A percentile compares a stretch with the other conserved stretches of the same genome.
phyloP scores from a whole-genome alignment of 2,888 invertebrate species.

The Idaea biselata region DNA sequence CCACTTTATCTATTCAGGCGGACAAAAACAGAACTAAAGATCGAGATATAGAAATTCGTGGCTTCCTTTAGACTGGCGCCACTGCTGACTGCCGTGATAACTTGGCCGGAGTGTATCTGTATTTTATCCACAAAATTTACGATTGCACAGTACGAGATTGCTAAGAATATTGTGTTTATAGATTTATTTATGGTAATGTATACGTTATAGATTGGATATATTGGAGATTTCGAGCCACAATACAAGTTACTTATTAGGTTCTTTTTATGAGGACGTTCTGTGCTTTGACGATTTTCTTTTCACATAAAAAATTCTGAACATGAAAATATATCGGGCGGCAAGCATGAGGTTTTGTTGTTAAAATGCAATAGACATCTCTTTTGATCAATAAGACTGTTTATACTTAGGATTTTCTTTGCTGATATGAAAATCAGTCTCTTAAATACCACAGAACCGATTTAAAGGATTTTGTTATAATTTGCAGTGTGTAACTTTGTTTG shows the following conservation, averaged over 20 bases:
- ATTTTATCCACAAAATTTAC: conserved; percentile 32
- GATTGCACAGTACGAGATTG: conserved; percentile 31
- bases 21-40: too few species aligned
- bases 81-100: too few species aligned
- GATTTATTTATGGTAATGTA: conserved; percentile 23
- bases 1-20: too few species aligned
- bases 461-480: too few species aligned
- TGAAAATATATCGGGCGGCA: not conserved
- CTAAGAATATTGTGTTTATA: conserved; percentile 28
- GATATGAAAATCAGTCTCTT: too few species aligned
- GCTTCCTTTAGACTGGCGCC: too few species aligned
- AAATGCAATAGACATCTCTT: not conserved
- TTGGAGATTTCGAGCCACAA: not conserved
- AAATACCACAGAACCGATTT: too few species aligned
- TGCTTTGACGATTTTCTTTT: conserved; percentile 1
- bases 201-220: not conserved
- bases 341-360: not conserved
- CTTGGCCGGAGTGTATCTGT: conserved; percentile 14
- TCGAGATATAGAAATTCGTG: too few species aligned
- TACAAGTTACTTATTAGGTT: conserved; percentile 1
- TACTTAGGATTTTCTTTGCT: too few species aligned
- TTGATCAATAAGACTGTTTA: not conserved
- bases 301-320: not conserved
- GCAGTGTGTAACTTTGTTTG: too few species aligned
- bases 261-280: not conserved